Base-by-base conservation (phyloP, 2,797 vertebrate species). In the Sebastes iracundus region DNA sequence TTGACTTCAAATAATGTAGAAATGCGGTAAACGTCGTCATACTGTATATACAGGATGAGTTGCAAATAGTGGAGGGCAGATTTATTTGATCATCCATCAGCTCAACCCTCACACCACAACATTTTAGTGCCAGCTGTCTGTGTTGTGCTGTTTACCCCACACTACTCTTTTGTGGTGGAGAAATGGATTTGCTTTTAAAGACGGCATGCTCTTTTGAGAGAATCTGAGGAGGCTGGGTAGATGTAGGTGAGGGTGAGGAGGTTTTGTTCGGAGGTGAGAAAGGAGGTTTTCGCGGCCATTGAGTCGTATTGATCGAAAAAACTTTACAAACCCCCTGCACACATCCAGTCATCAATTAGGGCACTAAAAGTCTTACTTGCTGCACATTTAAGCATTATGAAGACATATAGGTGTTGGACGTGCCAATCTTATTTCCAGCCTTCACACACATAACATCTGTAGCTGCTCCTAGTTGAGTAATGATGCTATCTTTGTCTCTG, bases 141-240 rank as follows among this genome's bases (percentile, higher is more conserved):
- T 72, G 77, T 49, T 64, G 75, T 68, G 73, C 77, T 67, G 73
- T 82, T 82, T 81, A 75, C 75, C 58, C 75, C n/a, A 28, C 74
- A 53, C 77, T 18, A 22, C 55, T 78, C 84, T 76, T 84, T 86
- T 89, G 85, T 88, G 80, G 73, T 7, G 28, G 13, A 72, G 58
- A 87, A 86, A 89, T 86, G 74, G 81, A 77, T 87, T 87, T 86
- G 85, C 87, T 91, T 87, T 90, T 81, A 90, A 82, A 83, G 72
- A 76, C 88, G 67, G 80, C 78, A 5, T 68, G 66, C 79, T 75
- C 72, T 83, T 87, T 90, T 77, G 53, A 82, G 53, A 62, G 72
- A 59, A 69, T 79, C 35, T 75, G 58, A 28, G 38, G 53, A 61
- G 65, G 52, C 46, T 12, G 11, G 53, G 56, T 66, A 60, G 25